Evolutionary conservation across 2,888 invertebrate species (phyloP).

Genomic region (Malthinus flaveolus): DNA sequence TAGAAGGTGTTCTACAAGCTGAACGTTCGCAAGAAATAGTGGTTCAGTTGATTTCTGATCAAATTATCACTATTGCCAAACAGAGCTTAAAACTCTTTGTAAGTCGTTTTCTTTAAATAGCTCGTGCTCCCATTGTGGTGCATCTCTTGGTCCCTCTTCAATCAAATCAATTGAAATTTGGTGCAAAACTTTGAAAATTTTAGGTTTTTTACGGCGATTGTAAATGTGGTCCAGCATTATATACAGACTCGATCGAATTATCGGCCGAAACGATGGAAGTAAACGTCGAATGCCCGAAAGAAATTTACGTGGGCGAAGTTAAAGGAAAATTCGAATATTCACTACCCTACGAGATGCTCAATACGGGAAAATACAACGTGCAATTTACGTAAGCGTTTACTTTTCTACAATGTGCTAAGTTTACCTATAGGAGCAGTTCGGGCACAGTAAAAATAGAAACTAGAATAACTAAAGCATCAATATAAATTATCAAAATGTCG

Average conservation of each 20-base stretch:
- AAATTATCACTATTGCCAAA: constrained; percentile 53
- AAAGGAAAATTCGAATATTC: constrained; percentile 59
- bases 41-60: constrained; percentile 58
- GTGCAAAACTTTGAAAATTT: constrained; percentile 14
- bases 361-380: constrained; percentile 62
- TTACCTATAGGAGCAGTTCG: no score
- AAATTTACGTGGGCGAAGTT: constrained; percentile 60
- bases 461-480: no score
- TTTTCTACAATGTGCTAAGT: no score
- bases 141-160: no score
- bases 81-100: constrained; percentile 57
- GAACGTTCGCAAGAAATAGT: constrained; percentile 57
- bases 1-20: constrained; percentile 54
- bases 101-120: constrained; percentile 1
- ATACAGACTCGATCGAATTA: constrained; percentile 40
- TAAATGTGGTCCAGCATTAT: constrained; percentile 45
- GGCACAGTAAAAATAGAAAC: no score
- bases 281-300: constrained; percentile 53
- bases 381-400: constrained; percentile 46
- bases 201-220: constrained; percentile 57
- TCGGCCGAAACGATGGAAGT: constrained; percentile 66
- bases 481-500: no score
- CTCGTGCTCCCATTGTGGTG: constrained; percentile 14
- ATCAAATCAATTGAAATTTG: no score
- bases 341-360: constrained; percentile 58